Percentiles rank a stretch among this genome's conserved stretches.
These are phyloP conservation scores for Monoplex corrugatus DNA, from an alignment of 2,888 invertebrate genomes.

Conservation along the genomic window DNA sequence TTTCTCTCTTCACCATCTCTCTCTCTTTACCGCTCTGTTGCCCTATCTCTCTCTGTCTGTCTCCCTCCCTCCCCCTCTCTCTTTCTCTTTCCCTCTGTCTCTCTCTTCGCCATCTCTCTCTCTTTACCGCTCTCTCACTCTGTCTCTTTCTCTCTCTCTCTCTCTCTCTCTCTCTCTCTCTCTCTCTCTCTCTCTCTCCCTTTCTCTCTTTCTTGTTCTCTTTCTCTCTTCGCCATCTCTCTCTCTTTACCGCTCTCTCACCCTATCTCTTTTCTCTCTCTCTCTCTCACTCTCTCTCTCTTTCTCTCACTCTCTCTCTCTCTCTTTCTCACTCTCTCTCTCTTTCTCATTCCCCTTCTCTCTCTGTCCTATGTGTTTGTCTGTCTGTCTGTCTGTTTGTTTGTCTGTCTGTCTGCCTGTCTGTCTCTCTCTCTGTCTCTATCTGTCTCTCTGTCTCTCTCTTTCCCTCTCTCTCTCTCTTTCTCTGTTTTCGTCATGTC, in stretches of 20 bases:
- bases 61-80: too few relatives aligned
- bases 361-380: not conserved
- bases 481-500: not conserved
- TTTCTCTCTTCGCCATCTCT: too few relatives aligned
- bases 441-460: not conserved
- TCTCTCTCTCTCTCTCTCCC: not conserved
- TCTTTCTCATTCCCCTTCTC: not conserved
- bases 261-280: not conserved
- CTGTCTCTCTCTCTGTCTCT: not conserved
- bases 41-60: too few relatives aligned
- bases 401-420: not conserved
- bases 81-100: not conserved
- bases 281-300: slow-evolving; percentile 1
- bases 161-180: not conserved
- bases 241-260: too few relatives aligned
- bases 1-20: too few relatives aligned
- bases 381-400: not conserved
- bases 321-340: not conserved
- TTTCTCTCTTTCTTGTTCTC: not conserved
- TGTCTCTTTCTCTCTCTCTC: not conserved
- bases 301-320: not conserved
- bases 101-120: not conserved
- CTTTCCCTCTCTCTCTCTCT: slow-evolving; percentile 8
- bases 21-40: too few relatives aligned
- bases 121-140: not conserved